Evolutionary conservation across 2,888 invertebrate genomes (phyloP).

Genomic region (Dryobota labecula): DNA sequence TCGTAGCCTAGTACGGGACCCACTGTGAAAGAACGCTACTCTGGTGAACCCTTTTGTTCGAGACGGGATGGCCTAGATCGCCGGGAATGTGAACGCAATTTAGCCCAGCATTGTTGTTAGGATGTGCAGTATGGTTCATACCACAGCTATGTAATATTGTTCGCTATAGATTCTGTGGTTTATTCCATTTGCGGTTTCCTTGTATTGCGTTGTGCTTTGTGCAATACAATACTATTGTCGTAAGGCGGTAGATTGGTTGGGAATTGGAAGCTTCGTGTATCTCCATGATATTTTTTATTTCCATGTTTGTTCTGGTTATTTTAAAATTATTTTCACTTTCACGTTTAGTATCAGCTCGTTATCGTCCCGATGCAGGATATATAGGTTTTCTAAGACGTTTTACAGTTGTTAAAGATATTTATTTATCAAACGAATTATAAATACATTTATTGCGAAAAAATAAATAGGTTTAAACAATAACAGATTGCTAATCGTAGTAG

Average conservation of each 20-base stretch:
- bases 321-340: not conserved
- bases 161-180: conserved; percentile 62
- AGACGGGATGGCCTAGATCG: conserved; percentile 82
- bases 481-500: not conserved
- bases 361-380: not conserved
- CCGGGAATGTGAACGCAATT: conserved; percentile 87
- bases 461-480: not conserved
- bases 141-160: conserved; percentile 67
- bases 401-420: not conserved
- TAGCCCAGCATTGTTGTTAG: conserved; percentile 84
- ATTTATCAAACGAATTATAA: not conserved
- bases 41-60: conserved; percentile 83
- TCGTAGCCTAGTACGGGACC: conserved; percentile 82
- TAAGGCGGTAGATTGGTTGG: conserved; percentile 50
- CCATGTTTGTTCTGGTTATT: not conserved
- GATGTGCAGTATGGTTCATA: conserved; percentile 75
- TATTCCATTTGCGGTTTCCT: conserved; percentile 63
- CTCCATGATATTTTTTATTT: not conserved
- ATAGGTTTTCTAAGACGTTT: not conserved
- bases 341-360: not conserved
- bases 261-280: conserved; percentile 25
- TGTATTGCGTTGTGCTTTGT: conserved; percentile 52
- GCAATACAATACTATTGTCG: conserved; percentile 51
- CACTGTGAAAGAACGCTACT: conserved; percentile 81
- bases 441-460: not conserved